Conservation (phyloP, 2,113 vertebrate genomes). For the Agapornis roseicollis region DNA sequence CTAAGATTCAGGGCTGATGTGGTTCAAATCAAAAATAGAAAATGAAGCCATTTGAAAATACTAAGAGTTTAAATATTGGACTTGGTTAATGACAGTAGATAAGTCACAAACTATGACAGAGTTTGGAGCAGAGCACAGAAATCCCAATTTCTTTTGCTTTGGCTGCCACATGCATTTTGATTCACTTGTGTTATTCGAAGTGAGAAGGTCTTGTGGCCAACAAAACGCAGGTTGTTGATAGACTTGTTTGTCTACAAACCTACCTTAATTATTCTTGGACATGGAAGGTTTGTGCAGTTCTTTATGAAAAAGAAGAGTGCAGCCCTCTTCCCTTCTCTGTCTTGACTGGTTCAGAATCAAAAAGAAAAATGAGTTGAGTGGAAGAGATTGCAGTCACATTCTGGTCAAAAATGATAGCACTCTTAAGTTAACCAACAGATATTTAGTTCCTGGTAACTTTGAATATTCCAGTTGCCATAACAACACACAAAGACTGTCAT, state of each 20-base stretch:
- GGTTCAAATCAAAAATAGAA: background rate
- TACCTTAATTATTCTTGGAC: background rate
- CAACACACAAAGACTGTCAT: background rate
- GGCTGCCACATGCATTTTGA: background rate
- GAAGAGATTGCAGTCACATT: background rate
- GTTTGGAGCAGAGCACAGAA: background rate
- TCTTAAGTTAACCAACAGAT: background rate
- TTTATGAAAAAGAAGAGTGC: background rate
- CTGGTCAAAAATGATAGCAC: background rate
- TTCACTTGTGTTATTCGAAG: background rate
- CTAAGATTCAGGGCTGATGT: background rate
- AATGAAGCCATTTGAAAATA: background rate
- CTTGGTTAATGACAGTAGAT: background rate
- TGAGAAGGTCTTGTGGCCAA: background rate
- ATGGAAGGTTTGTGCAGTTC: background rate
- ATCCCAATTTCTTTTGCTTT: background rate
- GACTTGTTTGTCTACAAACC: background rate
- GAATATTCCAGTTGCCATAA: constrained; percentile 37
- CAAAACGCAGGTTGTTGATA: background rate
- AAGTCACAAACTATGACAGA: background rate
- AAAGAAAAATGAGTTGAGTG: background rate
- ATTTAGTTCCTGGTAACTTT: background rate
- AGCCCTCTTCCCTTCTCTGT: background rate
- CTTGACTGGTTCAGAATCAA: background rate
- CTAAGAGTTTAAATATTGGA: background rate